Base-by-base conservation (phyloP, 2,888 invertebrate genomes). In the Agrochola lychnidis region DNA sequence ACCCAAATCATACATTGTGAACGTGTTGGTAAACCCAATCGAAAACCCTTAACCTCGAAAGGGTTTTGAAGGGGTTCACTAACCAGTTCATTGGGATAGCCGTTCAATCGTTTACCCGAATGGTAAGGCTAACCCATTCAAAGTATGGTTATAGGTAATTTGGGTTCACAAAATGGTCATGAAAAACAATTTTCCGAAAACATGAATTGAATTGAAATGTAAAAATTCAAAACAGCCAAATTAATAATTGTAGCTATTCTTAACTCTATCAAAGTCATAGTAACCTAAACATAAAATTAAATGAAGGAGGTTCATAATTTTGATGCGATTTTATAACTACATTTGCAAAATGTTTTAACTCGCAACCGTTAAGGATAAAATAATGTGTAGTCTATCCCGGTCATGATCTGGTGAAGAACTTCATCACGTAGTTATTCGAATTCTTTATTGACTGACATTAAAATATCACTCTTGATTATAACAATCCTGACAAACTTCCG, bases 111-210 rank as follows among this genome's bases (percentile, higher is more conserved):
- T 12, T 72, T 19, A 59, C 48, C 25, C 48, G 22, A 25, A 40
- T 25, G 7, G 40, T 61, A 59, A 73, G 22, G 22, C 36, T 25
- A 22, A 22, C 16, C 1, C 36, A 25, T 7, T 19, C 1, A 22
- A 36, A 70, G 4, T 36, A 19, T 16, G 16, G 9, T 48, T 45
- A 36, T 14, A 57, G 22, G 7, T 48, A 48, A n/a, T 70, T 3
- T 45, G 14, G 14, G 7, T 57, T 40, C 10, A 10, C 56, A 56
- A 40, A 56, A 36, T 68, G 6, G 10, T 56, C n/a, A 19, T 19
- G 14, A 57, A 19, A 68, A n/a, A 68, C 22, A n/a, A 40, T 40
- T 56, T 68, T 68, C n/a, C 56, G 36, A n/a, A 40, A 56, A n/a
- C 16, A 36, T 53, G 36, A 36, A 67, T 67, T 14, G 22, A 30